phyloP scores from a whole-genome alignment of 2,797 vertebrate genomes.

The Percopsis omiscomaycus region DNA sequence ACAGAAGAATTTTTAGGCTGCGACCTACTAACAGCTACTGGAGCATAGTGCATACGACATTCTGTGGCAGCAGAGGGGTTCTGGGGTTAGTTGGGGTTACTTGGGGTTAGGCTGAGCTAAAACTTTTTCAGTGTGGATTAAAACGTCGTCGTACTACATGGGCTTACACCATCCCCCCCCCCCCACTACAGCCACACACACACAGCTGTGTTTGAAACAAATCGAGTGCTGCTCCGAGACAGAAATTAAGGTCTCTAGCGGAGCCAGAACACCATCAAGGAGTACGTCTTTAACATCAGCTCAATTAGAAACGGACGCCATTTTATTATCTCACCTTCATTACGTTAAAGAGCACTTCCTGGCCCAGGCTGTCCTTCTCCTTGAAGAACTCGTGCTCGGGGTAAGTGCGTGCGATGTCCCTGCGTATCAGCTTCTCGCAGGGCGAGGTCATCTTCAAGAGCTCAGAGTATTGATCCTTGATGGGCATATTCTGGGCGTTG shows the following conservation, averaged over 20 bases:
- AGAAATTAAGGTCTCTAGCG: too few species aligned
- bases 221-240: too few species aligned
- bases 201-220: too few species aligned
- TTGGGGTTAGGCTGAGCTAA: conserved; percentile 11
- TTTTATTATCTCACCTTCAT: conserved; percentile 87
- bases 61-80: not conserved
- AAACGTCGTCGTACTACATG: not conserved
- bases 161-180: too few species aligned
- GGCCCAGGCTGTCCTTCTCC: conserved; percentile 96
- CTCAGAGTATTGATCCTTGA: conserved; percentile 98
- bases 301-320: not conserved
- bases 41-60: too few species aligned
- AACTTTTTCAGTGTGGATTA: not conserved
- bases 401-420: conserved; percentile 97
- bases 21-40: too few species aligned
- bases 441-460: conserved; percentile 98
- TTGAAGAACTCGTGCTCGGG: conserved; percentile 98
- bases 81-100: conserved; percentile 4
- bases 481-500: conserved; percentile 93
- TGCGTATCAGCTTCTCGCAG: conserved; percentile 95
- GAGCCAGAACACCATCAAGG: too few species aligned
- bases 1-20: too few species aligned
- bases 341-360: conserved; percentile 98
- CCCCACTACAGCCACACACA: too few species aligned
- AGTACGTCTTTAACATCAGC: not conserved